Percentiles rank a stretch among this genome's conserved stretches.
phyloP scores from a whole-genome alignment of 1,140 invertebrate species.

The Drosophila burlai region DNA sequence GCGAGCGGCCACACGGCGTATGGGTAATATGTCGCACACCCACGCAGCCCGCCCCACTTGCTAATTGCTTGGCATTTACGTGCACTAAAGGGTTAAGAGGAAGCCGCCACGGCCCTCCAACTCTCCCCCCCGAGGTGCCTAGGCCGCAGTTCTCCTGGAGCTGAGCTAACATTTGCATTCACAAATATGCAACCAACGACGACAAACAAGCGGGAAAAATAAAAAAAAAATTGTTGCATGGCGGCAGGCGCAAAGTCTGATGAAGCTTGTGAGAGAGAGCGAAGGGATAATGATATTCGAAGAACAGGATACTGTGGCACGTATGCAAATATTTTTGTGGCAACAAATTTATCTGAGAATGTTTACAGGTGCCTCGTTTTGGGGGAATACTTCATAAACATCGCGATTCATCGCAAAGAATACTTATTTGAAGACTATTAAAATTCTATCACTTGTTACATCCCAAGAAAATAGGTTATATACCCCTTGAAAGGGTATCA shows the following conservation, averaged over 20 bases:
- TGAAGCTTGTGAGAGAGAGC: conserved; percentile 5
- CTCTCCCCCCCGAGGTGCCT: neutral
- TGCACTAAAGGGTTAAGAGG: conserved; percentile 59
- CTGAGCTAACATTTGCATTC: conserved; percentile 73
- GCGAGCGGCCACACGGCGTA: conserved; percentile 49
- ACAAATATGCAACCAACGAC: conserved; percentile 76
- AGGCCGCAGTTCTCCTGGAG: conserved; percentile 27
- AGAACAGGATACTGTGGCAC: neutral
- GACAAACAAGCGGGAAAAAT: conserved; percentile 42
- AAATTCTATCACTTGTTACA: neutral
- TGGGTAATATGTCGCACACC: conserved; percentile 12
- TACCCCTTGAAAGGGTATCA: neutral
- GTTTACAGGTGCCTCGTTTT: neutral
- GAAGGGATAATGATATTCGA: neutral
- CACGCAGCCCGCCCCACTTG: conserved; percentile 10
- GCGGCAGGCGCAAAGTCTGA: conserved; percentile 59
- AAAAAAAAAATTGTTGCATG: conserved; percentile 71
- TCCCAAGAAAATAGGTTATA: neutral
- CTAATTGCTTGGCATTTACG: conserved; percentile 80
- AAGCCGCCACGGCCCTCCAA: conserved; percentile 18
- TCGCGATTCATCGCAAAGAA: too few relatives aligned
- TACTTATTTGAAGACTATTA: too few relatives aligned
- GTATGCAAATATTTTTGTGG: neutral
- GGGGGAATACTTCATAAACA: neutral
- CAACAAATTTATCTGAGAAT: too few relatives aligned